Evolutionary conservation across 2,113 vertebrate species (phyloP), one percentile per base, ranked within the genome.

Genomic region (Ciconia stormi): DNA sequence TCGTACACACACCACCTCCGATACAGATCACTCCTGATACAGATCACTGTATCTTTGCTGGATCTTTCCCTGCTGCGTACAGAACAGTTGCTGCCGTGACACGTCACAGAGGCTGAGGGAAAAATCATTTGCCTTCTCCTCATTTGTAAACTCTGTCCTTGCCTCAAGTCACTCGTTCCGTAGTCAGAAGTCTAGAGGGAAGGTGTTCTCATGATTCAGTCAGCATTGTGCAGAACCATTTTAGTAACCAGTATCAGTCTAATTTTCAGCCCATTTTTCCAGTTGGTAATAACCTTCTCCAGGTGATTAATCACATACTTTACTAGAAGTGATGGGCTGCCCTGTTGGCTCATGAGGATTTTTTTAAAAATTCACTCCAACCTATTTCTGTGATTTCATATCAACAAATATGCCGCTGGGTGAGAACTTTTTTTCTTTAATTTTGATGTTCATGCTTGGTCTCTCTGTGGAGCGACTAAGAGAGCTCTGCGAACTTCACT

Each of bases 341-440:
- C 61, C 12, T 77, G 5, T 72, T 94, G 73, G 13, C 26, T 55
- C 80, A 32, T 26, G 10, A 59, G 42, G 38, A 44, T 63, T 63
- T 67, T 19, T 22, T 9, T 0, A 5, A 12, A 44, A 78, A 87
- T 19, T 44, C 22, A 50, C 18, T 83, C 27, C 3, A 0, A 6
- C 16, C 21, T 71, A 12, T 46, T 63, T 78, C 49, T 91, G 19
- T 94, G 84, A 38, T 89, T 86, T 76, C 23, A 23, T 72, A 38
- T 78, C 8, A 5, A 66, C 40, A 92, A 85, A 63, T 32, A 14
- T 69, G n/a, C 74, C 17, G 42, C 36, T n/a, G 22, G 29, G 49
- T 82, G 88, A 94, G 78, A 87, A 70, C 21, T 96, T 80, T 7
- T 80, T 73, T 74, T 93, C 55, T 83, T 74, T 69, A 62, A 66